Base-by-base conservation (phyloP, 2,888 invertebrate species). In the Cenopis cana region DNA sequence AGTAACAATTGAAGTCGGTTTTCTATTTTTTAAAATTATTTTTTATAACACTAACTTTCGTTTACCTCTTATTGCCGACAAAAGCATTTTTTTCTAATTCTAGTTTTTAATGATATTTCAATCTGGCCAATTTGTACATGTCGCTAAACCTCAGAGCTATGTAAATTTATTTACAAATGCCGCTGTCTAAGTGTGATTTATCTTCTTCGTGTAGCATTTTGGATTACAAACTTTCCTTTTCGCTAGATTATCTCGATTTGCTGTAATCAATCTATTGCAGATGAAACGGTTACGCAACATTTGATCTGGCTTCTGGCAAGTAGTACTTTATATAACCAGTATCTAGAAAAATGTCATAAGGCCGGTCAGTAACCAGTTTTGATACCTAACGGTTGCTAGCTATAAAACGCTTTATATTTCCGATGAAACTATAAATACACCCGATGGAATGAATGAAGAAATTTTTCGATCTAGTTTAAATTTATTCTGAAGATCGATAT, bases 241-340 rank as follows among this genome's bases (percentile, higher is more conserved):
- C 6, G 17, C 20, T 18, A 36, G 24, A 41, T 66, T 71, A 66
- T 66, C 54, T 65, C 49, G 52, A 64, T 68, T 65, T 38, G 65
- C 18, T 59, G 20, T 54, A 49, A 49, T 54, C 17, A 57, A 69
- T 70, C 65, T 52, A 60, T 46, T 60, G 38, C 46, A 66, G 54
- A 70, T 55, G 67, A 61, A 71, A 67, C 36, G n/a, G 17, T 71
- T 66, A 71, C 56, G 55, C 67, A 71, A 71, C 14, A 41, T 5
- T 68, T 57, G 60, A 67, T 62, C 17, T 36, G 36, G 57, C 38
- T 54, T 29, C 60, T 50, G 10, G 17, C 38, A 49, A 61, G 52
- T 49, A 36, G 55, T 17, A 41, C 17, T 67, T 71, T 71, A 71
- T 67, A 56, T 71, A 71, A 71, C 66, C 56, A 36, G 50, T 50